phyloP scores from a whole-genome alignment of 2,113 vertebrate species.

The Jaculus jaculus region DNA sequence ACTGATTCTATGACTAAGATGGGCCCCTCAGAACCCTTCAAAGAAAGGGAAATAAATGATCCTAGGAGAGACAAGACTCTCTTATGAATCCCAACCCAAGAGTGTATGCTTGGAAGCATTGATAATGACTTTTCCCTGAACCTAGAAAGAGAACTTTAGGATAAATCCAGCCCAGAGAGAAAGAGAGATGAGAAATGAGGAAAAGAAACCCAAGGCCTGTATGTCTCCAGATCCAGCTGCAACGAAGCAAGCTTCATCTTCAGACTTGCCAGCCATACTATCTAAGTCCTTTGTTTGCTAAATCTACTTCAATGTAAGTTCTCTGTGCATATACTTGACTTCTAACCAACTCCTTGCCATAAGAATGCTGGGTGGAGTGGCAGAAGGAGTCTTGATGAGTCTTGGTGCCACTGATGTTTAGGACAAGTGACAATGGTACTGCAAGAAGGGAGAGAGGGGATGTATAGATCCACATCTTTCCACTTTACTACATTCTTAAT shows the following conservation, averaged over 20 bases:
- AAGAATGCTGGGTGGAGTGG: not conserved
- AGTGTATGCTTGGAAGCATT: not conserved
- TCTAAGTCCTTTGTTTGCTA: not conserved
- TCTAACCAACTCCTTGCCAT: not conserved
- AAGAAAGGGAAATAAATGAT: not conserved
- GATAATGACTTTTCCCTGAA: not conserved
- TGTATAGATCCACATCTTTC: not conserved
- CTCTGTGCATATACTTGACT: not conserved
- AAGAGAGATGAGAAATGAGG: not conserved
- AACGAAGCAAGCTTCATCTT: not conserved
- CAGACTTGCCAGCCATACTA: not conserved
- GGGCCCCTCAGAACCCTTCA: not conserved
- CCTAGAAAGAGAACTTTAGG: not conserved
- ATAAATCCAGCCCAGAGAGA: not conserved
- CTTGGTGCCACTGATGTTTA: not conserved
- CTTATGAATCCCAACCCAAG: not conserved
- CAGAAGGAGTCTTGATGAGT: accelerated
- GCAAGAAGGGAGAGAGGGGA: not conserved
- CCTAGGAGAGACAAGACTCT: not conserved
- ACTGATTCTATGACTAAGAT: not conserved
- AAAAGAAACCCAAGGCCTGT: not conserved
- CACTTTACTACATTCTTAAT: not conserved
- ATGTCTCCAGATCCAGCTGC: not conserved
- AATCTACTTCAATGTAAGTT: not conserved
- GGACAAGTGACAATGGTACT: not conserved